Evolutionary conservation across 2,888 invertebrate species (phyloP).

Genomic region (Pseudoips prasinana): DNA sequence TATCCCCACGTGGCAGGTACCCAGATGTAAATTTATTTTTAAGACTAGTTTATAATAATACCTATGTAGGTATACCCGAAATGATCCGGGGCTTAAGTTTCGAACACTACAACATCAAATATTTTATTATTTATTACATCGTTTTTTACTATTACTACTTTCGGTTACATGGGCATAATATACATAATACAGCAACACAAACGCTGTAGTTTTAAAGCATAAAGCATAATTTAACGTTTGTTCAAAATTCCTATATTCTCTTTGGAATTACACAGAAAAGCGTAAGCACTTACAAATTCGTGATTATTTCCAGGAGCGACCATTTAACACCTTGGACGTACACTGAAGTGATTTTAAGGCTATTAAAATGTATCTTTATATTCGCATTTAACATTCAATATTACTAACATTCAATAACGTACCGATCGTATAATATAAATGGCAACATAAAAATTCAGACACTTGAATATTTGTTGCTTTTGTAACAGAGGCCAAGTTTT

Average conservation of each 20-base stretch:
- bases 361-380: no score
- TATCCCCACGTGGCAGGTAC: slow-evolving; percentile 36
- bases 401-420: slow-evolving; percentile 7
- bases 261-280: slow-evolving; percentile 48
- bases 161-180: slow-evolving; percentile 57
- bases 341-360: no score
- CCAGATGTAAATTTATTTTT: slow-evolving; percentile 44
- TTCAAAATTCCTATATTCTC: slow-evolving; percentile 70
- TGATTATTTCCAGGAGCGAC: slow-evolving; percentile 19
- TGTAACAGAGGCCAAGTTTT: slow-evolving; percentile 8
- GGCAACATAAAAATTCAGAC: slow-evolving; percentile 14
- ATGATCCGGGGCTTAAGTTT: slow-evolving; percentile 45
- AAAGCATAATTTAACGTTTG: slow-evolving; percentile 57
- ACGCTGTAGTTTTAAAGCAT: slow-evolving; percentile 42
- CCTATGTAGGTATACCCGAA: slow-evolving; percentile 63
- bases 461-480: slow-evolving; percentile 22
- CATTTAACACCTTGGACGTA: slow-evolving; percentile 28
- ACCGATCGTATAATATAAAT: slow-evolving; percentile 10
- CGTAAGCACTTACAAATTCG: slow-evolving; percentile 20
- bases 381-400: neutral
- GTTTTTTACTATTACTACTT: slow-evolving; percentile 50
- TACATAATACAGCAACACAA: slow-evolving; percentile 43
- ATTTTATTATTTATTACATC: slow-evolving; percentile 50
- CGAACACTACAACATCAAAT: slow-evolving; percentile 63
- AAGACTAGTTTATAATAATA: slow-evolving; percentile 66